Percentiles rank a stretch among this genome's conserved stretches.
Evolutionary conservation across 2,113 vertebrate species (phyloP).

Genomic region (Rhineura floridana): DNA sequence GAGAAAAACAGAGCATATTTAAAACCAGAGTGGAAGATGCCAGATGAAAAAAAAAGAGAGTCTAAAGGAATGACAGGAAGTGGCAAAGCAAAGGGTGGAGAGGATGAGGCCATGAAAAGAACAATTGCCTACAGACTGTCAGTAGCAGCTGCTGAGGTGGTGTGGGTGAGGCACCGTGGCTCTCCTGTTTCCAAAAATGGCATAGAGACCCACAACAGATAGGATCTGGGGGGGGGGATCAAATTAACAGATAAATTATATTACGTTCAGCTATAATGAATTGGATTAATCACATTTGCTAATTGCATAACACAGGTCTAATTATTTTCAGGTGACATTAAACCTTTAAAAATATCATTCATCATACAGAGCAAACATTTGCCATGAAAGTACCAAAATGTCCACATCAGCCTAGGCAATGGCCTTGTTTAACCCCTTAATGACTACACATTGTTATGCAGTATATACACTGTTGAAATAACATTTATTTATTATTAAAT

Average conservation of each 20-base stretch:
- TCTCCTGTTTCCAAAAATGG: too few species aligned
- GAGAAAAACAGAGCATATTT: too few species aligned
- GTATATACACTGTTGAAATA: too few species aligned
- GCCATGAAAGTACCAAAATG: not conserved
- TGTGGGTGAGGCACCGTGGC: too few species aligned
- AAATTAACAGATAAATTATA: not conserved
- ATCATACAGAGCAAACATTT: not conserved
- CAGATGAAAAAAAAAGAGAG: not conserved
- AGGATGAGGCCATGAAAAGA: not conserved
- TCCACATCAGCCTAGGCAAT: not conserved
- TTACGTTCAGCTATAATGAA: not conserved
- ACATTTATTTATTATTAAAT: too few species aligned
- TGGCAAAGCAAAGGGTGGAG: not conserved
- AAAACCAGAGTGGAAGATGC: not conserved
- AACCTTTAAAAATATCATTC: not conserved
- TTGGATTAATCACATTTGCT: not conserved
- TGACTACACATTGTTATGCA: too few species aligned
- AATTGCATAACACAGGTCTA: not conserved
- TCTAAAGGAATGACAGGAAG: not conserved
- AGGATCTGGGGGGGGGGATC: not conserved
- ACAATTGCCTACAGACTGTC: too few species aligned
- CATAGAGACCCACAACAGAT: not conserved
- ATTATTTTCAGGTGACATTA: not conserved
- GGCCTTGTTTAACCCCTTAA: not conserved
- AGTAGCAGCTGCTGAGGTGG: too few species aligned